phyloP scores from a whole-genome alignment of 1,140 invertebrate species.

The Frieseomelitta varia region DNA sequence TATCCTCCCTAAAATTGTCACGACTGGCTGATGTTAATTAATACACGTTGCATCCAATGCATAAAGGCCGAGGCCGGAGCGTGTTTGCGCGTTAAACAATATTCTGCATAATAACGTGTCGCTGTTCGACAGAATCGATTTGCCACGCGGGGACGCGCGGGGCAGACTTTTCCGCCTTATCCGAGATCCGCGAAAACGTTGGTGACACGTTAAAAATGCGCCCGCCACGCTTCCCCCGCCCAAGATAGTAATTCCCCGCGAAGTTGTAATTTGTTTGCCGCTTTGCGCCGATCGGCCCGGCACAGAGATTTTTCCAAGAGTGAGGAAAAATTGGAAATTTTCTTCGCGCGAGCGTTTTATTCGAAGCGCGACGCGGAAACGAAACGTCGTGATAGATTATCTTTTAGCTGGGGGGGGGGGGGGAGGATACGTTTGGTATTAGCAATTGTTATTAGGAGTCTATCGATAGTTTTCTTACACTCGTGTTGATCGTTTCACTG shows the following conservation, averaged over 20 bases:
- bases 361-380: background rate
- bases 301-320: background rate
- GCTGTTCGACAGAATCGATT: conserved; percentile 33
- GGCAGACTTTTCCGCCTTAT: conserved; percentile 19
- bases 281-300: background rate
- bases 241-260: conserved; percentile 37
- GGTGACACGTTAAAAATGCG: conserved; percentile 42
- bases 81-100: conserved; percentile 38
- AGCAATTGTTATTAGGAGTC: too few relatives aligned
- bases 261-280: conserved; percentile 33
- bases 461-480: too few relatives aligned
- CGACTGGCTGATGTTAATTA: background rate
- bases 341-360: background rate
- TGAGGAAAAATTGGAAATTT: conserved; percentile 2
- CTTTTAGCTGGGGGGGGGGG: background rate
- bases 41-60: too few relatives aligned
- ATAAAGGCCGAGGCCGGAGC: background rate
- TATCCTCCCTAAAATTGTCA: background rate
- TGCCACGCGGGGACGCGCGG: background rate
- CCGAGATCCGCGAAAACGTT: conserved; percentile 24
- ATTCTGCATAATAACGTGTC: conserved; percentile 32
- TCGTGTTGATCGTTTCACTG: too few relatives aligned
- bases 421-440: too few relatives aligned
- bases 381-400: background rate
- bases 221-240: background rate